Evolutionary conservation across 2,113 vertebrate species (phyloP).

Genomic region (Chloroceryle aenea): DNA sequence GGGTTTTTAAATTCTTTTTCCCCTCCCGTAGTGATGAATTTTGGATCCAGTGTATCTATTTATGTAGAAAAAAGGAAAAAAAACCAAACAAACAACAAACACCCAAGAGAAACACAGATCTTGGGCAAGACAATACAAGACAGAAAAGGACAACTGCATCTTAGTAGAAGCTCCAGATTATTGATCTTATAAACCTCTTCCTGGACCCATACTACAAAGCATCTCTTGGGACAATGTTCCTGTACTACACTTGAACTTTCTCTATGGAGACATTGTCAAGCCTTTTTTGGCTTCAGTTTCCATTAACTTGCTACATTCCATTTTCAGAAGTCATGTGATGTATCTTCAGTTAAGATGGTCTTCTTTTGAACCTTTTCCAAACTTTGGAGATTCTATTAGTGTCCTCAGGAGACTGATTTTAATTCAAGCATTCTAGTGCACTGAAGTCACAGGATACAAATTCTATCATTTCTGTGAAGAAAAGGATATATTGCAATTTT

Average conservation of each 20-base stretch:
- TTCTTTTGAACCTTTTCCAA: background rate
- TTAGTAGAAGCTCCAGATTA: background rate
- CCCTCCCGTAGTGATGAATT: background rate
- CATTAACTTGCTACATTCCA: background rate
- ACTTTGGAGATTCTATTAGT: background rate
- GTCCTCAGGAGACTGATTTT: background rate
- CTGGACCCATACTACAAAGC: background rate
- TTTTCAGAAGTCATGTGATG: rapidly evolving
- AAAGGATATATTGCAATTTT: background rate
- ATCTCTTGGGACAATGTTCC: background rate
- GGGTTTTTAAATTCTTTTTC: background rate
- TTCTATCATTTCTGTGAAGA: background rate
- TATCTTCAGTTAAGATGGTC: background rate
- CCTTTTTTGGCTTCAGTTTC: background rate
- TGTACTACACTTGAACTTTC: background rate
- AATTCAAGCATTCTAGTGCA: background rate
- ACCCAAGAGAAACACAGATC: background rate
- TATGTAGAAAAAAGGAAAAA: background rate
- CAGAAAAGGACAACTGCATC: background rate
- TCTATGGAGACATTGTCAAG: background rate
- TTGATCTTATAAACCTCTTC: background rate
- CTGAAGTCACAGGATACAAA: background rate
- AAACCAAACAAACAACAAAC: background rate
- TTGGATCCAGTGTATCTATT: background rate
- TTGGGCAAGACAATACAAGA: background rate